Base-by-base conservation (phyloP, 1,140 invertebrate genomes). In the Batillaria attramentaria region DNA sequence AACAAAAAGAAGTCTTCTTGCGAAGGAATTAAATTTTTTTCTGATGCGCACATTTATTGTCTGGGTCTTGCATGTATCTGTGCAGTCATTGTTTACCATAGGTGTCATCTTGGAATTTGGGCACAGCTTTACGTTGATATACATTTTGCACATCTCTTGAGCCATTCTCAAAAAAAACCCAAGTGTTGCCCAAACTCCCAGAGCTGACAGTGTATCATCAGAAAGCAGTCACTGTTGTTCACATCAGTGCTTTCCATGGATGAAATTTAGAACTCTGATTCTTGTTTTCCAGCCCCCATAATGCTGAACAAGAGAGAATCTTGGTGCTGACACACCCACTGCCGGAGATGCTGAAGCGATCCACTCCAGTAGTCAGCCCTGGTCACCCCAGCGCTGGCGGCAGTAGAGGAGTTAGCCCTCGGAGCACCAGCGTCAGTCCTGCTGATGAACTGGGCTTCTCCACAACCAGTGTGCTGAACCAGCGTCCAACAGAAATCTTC, bases 241-340 rank as follows among this genome's bases (percentile, higher is more conserved):
- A 8, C 3, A 62, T n/a, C 10, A 28, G 57, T 54, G 50, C 18
- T 31, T 31, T 62, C 8, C 10, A 62, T 13, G 24, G 57, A 8
- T 5, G 10, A 24, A 18, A 31, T 62, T 8, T 24, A 62, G n/a
- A 54, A 54, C 3, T 1, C 33, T 62, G 6, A 62, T 62, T 72
- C 79, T 81, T 75, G 68, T 68, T 13, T 78, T 87, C 13, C 69
- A 90, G 90, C 10, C 88, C 90, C 70, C 91, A 92, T 78, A 89
- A 89, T 78, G 86, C 89, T 43, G 91, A 92, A 54, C 74, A 82
- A 20, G 85, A 90, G 42, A 88, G 91, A 72, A 80, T 83, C 20
- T 82, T 90, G 81, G 43, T 82, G 39, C 62, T 88, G 42, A 39
- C 72, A 16, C 82, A 86, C 18, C 81, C 69, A n/a, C 80, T 89